Evolutionary conservation across 1,140 invertebrate genomes (phyloP), one percentile per base, ranked within the genome.

Genomic region (Cryptotermes secundus): DNA sequence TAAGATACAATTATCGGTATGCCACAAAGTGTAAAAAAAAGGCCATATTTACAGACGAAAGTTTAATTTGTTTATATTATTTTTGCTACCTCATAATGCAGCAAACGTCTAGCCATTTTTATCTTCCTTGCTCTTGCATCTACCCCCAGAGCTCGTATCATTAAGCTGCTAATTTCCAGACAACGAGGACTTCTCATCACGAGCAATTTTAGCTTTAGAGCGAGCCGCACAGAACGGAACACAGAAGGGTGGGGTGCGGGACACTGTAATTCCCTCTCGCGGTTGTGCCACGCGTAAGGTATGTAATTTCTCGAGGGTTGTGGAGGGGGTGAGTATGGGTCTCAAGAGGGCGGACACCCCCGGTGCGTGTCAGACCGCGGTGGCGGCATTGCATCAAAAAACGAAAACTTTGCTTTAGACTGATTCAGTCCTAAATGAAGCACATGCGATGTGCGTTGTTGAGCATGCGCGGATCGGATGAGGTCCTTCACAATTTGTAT

Each of bases 321-420:
- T 72, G 59, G 12, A n/a, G n/a, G 26, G 59, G 3, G 59, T 72
- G 59, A 31, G 59, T 72, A n/a, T 31, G 59, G 59, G n/a, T 72
- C 59, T 72, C 59, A n/a, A 72, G 59, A 31, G 59, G 59, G 59
- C 59, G 59, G 59, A 72, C 59, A 72, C 59, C 59, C 59, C n/a
- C 26, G 9, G 2, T n/a, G 59, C 59, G 59, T 72, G 59, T 72
- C 59, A 31, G 59, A 16, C 59, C 6, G 59, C 16, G 59, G 59
- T 72, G 59, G 26, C 26, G 59, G 59, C 59, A 31, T 6, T 4
- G 31, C 59, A 72, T 72, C 53, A 31, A 72, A 72, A 72, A 65
- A n/a, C n/a, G n/a, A n/a, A 72, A 72, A 72, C 59, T 72, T 31
- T 72, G 59, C 59, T 72, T 72, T 49, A 31, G 59, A 31, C 59